Conservation (phyloP, 2,888 invertebrate genomes). For the Elysia crispata region DNA sequence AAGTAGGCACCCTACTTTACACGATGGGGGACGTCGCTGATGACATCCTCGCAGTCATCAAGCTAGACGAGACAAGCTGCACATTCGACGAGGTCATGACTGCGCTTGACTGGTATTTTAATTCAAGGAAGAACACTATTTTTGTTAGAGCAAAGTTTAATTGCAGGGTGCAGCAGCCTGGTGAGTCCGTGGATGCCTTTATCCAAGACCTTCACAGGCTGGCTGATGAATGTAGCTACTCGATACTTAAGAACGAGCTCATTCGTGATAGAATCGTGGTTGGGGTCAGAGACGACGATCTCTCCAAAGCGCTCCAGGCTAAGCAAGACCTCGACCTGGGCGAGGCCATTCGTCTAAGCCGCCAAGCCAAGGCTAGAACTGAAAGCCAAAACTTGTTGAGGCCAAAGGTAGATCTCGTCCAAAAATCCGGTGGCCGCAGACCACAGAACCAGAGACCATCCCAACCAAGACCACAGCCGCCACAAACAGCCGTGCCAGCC, state of each 20-base stretch:
- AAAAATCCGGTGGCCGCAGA: too few species aligned
- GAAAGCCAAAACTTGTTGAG: background rate
- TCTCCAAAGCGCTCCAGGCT: background rate
- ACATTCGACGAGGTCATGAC: background rate
- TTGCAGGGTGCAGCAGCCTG: background rate
- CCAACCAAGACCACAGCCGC: too few species aligned
- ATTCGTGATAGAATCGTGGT: constrained; percentile 31
- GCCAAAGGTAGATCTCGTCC: background rate
- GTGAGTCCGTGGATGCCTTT: background rate
- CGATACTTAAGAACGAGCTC: background rate
- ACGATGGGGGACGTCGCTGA: constrained; percentile 6
- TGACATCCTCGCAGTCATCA: background rate
- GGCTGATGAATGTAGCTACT: constrained; percentile 11
- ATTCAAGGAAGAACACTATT: background rate
- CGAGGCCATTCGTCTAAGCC: background rate
- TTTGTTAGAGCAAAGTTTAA: background rate
- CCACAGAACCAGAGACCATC: too few species aligned
- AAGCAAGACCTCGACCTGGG: background rate
- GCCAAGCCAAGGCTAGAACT: constrained; percentile 23
- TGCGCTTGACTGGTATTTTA: background rate
- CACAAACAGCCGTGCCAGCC: background rate
- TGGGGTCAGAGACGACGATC: constrained; percentile 11
- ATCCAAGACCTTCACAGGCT: constrained; percentile 2
- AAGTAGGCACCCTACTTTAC: constrained; percentile 19
- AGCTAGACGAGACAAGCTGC: background rate